These are phyloP conservation scores for Sylvia atricapilla DNA, from an alignment of 2,113 vertebrate genomes.

Conservation along the genomic window DNA sequence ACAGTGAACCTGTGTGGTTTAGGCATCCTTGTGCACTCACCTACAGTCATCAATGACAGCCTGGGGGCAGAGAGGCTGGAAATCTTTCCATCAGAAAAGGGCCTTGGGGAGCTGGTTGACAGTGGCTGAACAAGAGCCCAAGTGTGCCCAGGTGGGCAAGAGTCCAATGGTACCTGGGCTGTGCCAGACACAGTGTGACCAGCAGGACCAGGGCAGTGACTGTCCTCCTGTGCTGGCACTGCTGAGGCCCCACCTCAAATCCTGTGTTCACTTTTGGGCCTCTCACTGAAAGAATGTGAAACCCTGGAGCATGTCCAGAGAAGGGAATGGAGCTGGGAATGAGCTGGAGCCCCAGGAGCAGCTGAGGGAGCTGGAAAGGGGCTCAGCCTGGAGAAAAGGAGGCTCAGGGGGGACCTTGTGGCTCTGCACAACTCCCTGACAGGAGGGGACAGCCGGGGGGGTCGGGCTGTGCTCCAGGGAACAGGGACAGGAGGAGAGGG, in stretches of 20 bases:
- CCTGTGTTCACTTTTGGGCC: not conserved
- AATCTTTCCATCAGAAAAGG: not conserved
- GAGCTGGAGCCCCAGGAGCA: fast-evolving
- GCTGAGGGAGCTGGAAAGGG: not conserved
- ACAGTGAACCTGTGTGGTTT: not conserved
- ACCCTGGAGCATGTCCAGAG: not conserved
- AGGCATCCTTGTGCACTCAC: not conserved
- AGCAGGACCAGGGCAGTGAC: not conserved
- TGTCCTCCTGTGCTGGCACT: not conserved
- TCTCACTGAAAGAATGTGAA: not conserved
- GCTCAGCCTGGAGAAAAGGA: not conserved
- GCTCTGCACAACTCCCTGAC: not conserved
- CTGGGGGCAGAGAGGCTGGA: not conserved
- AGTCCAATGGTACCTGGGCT: not conserved
- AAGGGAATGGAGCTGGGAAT: not conserved
- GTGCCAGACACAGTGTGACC: not conserved
- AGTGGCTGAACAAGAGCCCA: not conserved
- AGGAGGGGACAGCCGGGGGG: not conserved
- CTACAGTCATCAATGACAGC: not conserved
- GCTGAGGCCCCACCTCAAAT: not conserved
- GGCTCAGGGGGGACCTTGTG: not conserved
- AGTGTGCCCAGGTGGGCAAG: not conserved
- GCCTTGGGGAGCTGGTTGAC: not conserved
- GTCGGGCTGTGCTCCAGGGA: not conserved
- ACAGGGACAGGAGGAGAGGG: not conserved